These are phyloP conservation scores for Oscheius myriophilus DNA, from an alignment of 2,888 invertebrate species.

Conservation along the genomic window DNA sequence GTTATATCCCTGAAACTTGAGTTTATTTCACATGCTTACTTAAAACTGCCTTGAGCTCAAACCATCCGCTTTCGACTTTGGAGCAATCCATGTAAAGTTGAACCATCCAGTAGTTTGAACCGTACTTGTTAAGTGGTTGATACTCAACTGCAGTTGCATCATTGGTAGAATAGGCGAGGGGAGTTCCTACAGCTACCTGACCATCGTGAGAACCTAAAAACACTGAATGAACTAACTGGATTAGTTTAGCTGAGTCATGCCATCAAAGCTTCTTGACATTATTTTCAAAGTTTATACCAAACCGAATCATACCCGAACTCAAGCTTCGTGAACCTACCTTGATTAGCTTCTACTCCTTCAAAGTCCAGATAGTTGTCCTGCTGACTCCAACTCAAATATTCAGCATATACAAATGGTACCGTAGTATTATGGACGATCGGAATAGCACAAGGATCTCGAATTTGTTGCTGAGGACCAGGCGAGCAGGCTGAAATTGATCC, in stretches of 20 bases:
- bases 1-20: slow-evolving; percentile 58
- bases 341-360: slow-evolving; percentile 61
- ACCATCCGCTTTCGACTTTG: slow-evolving; percentile 72
- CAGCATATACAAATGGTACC: slow-evolving; percentile 52
- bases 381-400: slow-evolving; percentile 63
- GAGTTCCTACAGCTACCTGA: slow-evolving; percentile 57
- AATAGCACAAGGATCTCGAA: slow-evolving; percentile 59
- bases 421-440: slow-evolving; percentile 61
- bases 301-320: neutral
- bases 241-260: no score
- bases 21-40: neutral
- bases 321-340: slow-evolving; percentile 42
- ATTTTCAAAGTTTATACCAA: neutral
- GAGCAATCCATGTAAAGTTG: slow-evolving; percentile 73
- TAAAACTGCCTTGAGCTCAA: slow-evolving; percentile 71
- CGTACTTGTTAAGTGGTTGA: slow-evolving; percentile 70
- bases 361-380: slow-evolving; percentile 64
- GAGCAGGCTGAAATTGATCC: slow-evolving; percentile 66
- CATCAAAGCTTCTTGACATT: no score
- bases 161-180: slow-evolving; percentile 65
- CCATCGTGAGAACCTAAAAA: slow-evolving; percentile 64
- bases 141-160: slow-evolving; percentile 65
- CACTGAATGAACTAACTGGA: neutral
- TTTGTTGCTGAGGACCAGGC: slow-evolving; percentile 64
- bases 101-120: slow-evolving; percentile 73